Conservation (phyloP, 2,113 vertebrate species). For the Potamarius usumacintae region DNA sequence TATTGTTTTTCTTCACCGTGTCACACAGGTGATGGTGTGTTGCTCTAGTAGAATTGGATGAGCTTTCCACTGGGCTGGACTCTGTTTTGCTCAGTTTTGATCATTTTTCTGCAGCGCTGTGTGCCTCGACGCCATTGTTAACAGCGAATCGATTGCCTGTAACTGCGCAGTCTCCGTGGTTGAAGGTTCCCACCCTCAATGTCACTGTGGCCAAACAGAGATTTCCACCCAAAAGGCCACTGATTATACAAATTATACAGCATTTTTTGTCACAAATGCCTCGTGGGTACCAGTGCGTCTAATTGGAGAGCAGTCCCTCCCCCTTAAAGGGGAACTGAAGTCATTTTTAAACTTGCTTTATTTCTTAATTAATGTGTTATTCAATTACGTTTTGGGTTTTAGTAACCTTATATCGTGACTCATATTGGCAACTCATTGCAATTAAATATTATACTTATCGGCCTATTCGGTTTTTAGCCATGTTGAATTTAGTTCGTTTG, state of each 20-base stretch:
- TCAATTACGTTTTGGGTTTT: too few species aligned
- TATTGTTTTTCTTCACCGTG: not conserved
- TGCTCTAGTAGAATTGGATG: not conserved
- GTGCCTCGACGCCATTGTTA: not conserved
- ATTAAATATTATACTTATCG: too few species aligned
- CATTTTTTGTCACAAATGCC: too few species aligned
- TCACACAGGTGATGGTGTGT: not conserved
- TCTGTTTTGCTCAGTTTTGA: not conserved
- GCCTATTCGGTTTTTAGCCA: too few species aligned
- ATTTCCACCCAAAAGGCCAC: not conserved
- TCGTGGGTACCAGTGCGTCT: not conserved
- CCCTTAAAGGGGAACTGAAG: too few species aligned
- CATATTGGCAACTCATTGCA: too few species aligned
- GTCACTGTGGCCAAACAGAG: not conserved
- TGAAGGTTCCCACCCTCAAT: not conserved
- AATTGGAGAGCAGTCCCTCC: not conserved
- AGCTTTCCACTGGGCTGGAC: not conserved
- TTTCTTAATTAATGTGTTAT: too few species aligned
- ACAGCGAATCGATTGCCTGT: not conserved
- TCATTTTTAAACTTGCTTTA: too few species aligned
- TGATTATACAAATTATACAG: not conserved
- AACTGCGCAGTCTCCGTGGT: not conserved
- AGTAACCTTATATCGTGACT: too few species aligned
- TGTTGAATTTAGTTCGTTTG: too few species aligned
- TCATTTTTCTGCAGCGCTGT: not conserved